phyloP scores from a whole-genome alignment of 2,797 vertebrate genomes.

The Kryptolebias ocellatus region DNA sequence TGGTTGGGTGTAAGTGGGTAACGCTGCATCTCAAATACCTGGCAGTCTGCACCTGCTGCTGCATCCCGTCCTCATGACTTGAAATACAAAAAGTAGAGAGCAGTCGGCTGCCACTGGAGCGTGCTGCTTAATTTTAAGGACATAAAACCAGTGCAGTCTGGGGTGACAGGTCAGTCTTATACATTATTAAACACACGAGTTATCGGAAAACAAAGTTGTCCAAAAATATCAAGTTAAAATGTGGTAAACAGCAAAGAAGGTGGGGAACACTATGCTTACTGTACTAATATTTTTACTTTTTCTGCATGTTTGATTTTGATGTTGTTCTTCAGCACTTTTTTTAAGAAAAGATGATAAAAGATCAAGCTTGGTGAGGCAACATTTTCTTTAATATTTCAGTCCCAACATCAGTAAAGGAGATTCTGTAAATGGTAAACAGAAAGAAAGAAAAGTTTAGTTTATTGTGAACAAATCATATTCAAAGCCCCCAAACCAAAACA shows the following conservation, averaged over 20 bases:
- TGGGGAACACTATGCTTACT: constrained; percentile 10
- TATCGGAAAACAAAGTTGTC: not conserved
- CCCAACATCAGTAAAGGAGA: not conserved
- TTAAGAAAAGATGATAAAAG: constrained; percentile 8
- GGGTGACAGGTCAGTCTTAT: constrained; percentile 2
- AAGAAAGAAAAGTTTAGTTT: not conserved
- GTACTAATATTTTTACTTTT: constrained; percentile 28
- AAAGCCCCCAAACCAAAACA: constrained; percentile 1
- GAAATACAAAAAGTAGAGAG: constrained; percentile 22
- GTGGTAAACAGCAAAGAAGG: constrained; percentile 26
- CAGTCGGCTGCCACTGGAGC: constrained; percentile 40
- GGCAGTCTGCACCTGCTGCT: constrained; percentile 52
- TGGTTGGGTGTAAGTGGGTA: constrained; percentile 42
- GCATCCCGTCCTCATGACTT: constrained; percentile 24
- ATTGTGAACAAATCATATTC: constrained; percentile 2
- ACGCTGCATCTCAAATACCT: constrained; percentile 55
- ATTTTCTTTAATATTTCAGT: constrained; percentile 13
- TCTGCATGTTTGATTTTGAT: constrained; percentile 49
- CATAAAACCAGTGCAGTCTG: constrained; percentile 10
- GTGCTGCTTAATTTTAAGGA: constrained; percentile 52
- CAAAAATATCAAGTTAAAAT: constrained; percentile 12
- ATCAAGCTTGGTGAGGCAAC: not conserved
- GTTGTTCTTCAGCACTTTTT: constrained; percentile 32
- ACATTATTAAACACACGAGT: constrained; percentile 2
- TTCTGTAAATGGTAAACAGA: not conserved